Base-by-base conservation (phyloP, 2,113 vertebrate genomes). In the Muscicapa adusta region DNA sequence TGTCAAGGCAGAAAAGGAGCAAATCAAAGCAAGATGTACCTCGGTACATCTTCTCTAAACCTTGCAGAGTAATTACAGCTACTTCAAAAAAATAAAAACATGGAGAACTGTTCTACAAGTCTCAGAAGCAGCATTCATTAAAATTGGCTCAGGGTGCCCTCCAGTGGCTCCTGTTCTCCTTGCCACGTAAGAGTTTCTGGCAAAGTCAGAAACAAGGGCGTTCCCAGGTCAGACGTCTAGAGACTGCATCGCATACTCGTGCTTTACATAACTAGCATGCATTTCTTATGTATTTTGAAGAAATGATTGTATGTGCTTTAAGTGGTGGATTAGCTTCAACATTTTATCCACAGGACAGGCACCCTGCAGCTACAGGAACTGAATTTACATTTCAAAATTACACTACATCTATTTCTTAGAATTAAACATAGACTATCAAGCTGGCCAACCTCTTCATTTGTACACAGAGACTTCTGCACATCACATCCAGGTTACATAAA, bases 111-210 rank as follows among this genome's bases (percentile, higher is more conserved):
- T 9, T 68, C 4, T 18, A 19, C 18, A 8, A 19, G 25, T 47
- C 13, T 48, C 38, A 42, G 47, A 22, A 15, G 14, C 1, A 47
- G 11, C 12, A 5, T n/a, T 50, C 8, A 9, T 85, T 85, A 25
- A 45, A 45, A 31, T 18, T 70, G 75, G 42, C 56, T 71, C 47
- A 50, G 90, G 51, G 56, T 92, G 94, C 95, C 92, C 94, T 88
- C 94, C 38, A 0, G 78, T 70, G 92, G 74, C 50, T 65, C 9
- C 0, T 29, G 14, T 13, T 16, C 36, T 95, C 51, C 26, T 84
- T 78, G 77, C 48, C 33, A 43, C 2, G 0, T 57, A 34, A 19
- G 3, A 34, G 18, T 25, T 57, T 40, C 40, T 2, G 16, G 31
- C 0, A 0, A 65, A 26, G 14, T 17, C 28, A 43, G 63, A 58